Base-by-base conservation (phyloP, 2,888 invertebrate genomes). In the Dione vanillae region DNA sequence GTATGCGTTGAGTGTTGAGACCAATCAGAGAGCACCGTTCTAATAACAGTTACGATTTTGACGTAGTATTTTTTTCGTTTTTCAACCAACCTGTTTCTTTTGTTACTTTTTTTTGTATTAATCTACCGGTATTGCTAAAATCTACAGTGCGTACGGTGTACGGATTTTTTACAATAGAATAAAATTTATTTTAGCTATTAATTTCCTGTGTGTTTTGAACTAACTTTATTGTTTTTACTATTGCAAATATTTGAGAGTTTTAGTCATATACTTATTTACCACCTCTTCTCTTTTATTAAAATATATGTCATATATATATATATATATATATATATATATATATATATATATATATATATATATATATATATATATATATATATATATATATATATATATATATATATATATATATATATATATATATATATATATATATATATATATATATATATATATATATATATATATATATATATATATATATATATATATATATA, bases 11-110 rank as follows among this genome's bases (percentile, higher is more conserved):
- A 71, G 74, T 76, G 71, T 70, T 70, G 68, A 71, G 74, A 77
- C 80, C 81, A 81, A 83, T 83, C 81, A 78, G 77, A 20, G 67
- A 65, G 70, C 77, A 66, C 77, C 73, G 74, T 77, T 77, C 75
- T 73, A 73, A 73, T 76, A 76, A 79, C 77, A 71, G 80, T 77
- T 76, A 76, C 70, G 73, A 73, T 70, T 74, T 74, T 74, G 74
- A 74, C 61, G 74, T 67, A 67, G 61, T 27, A 56, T 45, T 52
- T 71, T 66, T 59, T 67, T 20, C n/a, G 54, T 73, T 67, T 73
- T 76, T 54, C 45, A 14, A 20, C 20, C 40, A n/a, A n/a, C n/a
- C 27, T 3, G 67, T 47, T 62, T 58, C 19, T 11, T 41, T 47
- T 27, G 7, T 51, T 10, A 49, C 11, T 45, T 19, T 65, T 37